Evolutionary conservation across 2,797 vertebrate species (phyloP), one percentile per base, ranked within the genome.

Genomic region (Halcyon leucocephala): DNA sequence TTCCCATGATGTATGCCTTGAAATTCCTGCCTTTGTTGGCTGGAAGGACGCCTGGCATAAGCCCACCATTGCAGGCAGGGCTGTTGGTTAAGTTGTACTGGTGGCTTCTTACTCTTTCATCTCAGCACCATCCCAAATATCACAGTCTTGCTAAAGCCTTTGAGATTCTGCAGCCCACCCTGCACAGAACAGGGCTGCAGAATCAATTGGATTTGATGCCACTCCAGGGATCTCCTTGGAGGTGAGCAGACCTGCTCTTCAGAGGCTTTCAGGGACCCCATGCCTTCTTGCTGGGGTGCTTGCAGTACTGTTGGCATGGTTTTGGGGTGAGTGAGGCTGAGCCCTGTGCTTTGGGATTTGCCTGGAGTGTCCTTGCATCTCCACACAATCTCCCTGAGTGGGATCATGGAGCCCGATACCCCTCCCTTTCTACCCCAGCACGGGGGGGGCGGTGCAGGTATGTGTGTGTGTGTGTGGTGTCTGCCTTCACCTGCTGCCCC

Each of bases 281-380:
- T 21, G 37, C 31, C 46, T 25, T 49, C 31, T 44, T 10, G 10
- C 33, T 51, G 51, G 60, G 48, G 37, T 14, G 7, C 14, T 61
- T 14, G 18, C 28, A 33, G 51, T 37, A n/a, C 28, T 7, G 0
- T 22, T 1, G 0, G 22, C 13, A 31, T 0, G 7, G 7, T 28
- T 58, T 7, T 35, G 49, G 14, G 3, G 15, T 3, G 9, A 25
- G 25, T 6, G 4, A 65, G 25, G 15, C 12, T 39, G 28, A 76
- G 8, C 24, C 49, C 25, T 3, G 1, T 3, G 11, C 15, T 80
- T 60, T 41, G 35, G 33, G 28, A 5, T 26, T 65, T 81, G 14
- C 55, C 54, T 46, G n/a, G 33, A 42, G 9, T 0, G 12, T 66
- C 21, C 60, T 28, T 8, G 22, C 24, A 42, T 20, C 61, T 70